Conservation (phyloP, 1,140 invertebrate genomes). For the Lepidurus couesii region DNA sequence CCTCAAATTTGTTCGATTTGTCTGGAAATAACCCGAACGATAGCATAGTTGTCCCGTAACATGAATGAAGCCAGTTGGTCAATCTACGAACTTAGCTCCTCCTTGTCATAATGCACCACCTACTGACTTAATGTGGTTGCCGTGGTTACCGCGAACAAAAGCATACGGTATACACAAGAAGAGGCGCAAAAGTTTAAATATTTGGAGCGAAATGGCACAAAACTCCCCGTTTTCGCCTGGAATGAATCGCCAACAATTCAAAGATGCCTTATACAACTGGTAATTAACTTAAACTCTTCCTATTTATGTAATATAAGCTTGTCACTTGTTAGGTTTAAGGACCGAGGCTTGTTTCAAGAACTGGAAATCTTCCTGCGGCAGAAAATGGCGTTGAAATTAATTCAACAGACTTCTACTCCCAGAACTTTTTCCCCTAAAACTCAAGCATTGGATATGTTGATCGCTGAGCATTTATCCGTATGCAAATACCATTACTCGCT, state of each 20-base stretch:
- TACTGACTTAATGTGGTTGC: background rate
- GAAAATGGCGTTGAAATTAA: conserved; percentile 25
- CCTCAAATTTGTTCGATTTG: too few species aligned
- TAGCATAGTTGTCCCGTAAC: background rate
- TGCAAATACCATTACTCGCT: conserved; percentile 24
- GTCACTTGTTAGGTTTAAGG: conserved; percentile 26
- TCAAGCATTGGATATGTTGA: conserved; percentile 24
- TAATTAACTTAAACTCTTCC: background rate
- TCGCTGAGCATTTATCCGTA: conserved; percentile 26
- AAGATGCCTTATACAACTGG: background rate
- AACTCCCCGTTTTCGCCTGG: background rate
- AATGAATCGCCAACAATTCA: background rate
- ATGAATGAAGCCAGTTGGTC: too few species aligned
- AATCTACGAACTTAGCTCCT: too few species aligned
- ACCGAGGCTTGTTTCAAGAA: conserved; percentile 29
- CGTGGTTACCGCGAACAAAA: background rate
- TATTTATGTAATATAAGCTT: background rate
- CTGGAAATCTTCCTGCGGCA: conserved; percentile 32
- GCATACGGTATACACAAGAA: background rate
- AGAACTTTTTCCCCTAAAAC: conserved; percentile 23
- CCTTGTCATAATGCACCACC: too few species aligned
- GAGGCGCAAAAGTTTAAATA: background rate
- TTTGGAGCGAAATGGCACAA: background rate
- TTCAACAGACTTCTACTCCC: conserved; percentile 27
- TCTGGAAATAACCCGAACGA: too few species aligned